These are phyloP conservation scores for Drosophila conformis DNA, from an alignment of 2,888 invertebrate species.

Conservation along the genomic window DNA sequence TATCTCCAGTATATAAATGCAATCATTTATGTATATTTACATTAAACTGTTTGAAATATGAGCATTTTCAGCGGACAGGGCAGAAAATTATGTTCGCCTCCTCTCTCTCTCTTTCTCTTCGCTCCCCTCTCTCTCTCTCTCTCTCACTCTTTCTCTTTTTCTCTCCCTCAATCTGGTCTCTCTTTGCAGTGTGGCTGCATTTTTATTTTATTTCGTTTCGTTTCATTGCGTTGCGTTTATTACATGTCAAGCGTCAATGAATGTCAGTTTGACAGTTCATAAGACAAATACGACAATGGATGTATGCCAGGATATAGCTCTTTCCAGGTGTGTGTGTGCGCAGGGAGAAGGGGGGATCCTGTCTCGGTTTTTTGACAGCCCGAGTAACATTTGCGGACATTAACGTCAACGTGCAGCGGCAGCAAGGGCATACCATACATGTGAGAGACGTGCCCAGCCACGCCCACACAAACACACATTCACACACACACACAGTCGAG, in stretches of 20 bases:
- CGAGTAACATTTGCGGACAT: slow-evolving; percentile 67
- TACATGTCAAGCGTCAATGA: slow-evolving; percentile 74
- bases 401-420: slow-evolving; percentile 59
- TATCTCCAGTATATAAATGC: slow-evolving; percentile 23
- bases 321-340: slow-evolving; percentile 4
- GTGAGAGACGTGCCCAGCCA: slow-evolving; percentile 56
- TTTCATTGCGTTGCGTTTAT: slow-evolving; percentile 55
- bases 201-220: slow-evolving; percentile 34
- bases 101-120: background rate
- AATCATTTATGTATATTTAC: slow-evolving; percentile 35
- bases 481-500: slow-evolving; percentile 3
- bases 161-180: background rate
- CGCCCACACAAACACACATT: background rate
- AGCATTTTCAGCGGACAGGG: slow-evolving; percentile 32
- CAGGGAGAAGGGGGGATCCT: background rate
- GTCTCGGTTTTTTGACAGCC: slow-evolving; percentile 34
- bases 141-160: background rate
- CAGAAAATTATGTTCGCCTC: background rate
- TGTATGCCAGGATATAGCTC: slow-evolving; percentile 27
- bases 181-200: slow-evolving; percentile 24
- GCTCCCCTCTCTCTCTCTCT: background rate
- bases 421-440: slow-evolving; percentile 29
- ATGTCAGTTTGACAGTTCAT: slow-evolving; percentile 74
- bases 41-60: slow-evolving; percentile 49
- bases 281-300: slow-evolving; percentile 71